Base-by-base conservation (phyloP, 2,888 invertebrate species). In the Labia minor region DNA sequence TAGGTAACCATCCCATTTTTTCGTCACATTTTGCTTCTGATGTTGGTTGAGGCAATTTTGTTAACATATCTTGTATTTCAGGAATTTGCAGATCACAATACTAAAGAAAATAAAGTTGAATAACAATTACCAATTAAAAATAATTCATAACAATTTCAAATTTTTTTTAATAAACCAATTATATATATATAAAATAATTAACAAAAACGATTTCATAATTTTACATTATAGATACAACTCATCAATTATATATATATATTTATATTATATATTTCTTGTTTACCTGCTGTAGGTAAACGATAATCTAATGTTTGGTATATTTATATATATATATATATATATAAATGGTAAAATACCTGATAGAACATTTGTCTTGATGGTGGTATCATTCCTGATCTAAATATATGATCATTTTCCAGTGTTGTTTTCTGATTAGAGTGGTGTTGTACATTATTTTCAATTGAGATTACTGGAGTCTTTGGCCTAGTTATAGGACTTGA, bases 321-420 rank as follows among this genome's bases (percentile, higher is more conserved):
- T 33, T 49, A 49, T 26, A 49, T 49, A 49, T 8, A 26, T 65
- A 1, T 64, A 68, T 64, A 68, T 37, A 64, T 62, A 49, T 66
- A 61, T 70, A 26, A 26, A 6, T n/a, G n/a, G n/a, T 8, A 26
- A 26, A 26, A 8, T 77, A 92, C 88, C 82, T 94, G 92, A 77
- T 94, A 92, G 78, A 91, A 92, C 81, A 92, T 90, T 78, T 95
- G 95, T 49, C 92, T 79, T 64, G 89, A 90, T 3, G 90, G 84
- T 0, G 95, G 95, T 65, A 91, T 78, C 70, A 84, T 80, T 11
- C 88, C 88, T 1, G 90, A 89, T 6, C 85, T 80, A 72, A 88
- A 86, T 71, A 83, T 80, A 72, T 83, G 86, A 62, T 77, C 75
- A 69, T 78, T 78, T 71, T 83, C 85, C 74, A 72, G n/a, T n/a